Percentiles rank a stretch among this genome's conserved stretches.
These are phyloP conservation scores for Erythrocercus mccallii DNA, from an alignment of 2,113 vertebrate species.

Conservation along the genomic window DNA sequence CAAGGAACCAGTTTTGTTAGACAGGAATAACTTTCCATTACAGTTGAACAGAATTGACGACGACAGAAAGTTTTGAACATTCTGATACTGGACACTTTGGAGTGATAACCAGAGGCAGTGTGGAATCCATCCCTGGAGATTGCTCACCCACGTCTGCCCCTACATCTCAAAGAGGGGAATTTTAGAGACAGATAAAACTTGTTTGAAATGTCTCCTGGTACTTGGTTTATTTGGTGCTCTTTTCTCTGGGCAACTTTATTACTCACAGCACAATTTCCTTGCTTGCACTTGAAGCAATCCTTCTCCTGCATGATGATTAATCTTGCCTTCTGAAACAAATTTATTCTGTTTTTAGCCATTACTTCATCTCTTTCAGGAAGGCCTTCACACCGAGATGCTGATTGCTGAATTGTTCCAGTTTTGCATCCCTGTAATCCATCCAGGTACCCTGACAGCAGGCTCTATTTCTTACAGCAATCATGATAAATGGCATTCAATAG, in stretches of 20 bases:
- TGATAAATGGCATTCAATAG: slow-evolving; percentile 9
- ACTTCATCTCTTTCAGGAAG: not conserved
- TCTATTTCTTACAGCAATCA: not conserved
- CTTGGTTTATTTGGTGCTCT: not conserved
- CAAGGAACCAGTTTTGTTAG: not conserved
- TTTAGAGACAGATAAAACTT: not conserved
- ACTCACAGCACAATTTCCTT: not conserved
- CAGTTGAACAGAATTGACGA: not conserved
- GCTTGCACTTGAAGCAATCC: not conserved
- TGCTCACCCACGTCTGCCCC: not conserved
- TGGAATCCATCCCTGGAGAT: not conserved
- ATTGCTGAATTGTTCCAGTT: not conserved
- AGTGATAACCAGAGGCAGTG: not conserved
- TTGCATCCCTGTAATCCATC: not conserved
- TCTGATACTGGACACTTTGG: not conserved
- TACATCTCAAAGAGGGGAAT: not conserved
- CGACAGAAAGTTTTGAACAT: not conserved
- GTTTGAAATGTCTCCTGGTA: not conserved
- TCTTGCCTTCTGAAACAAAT: not conserved
- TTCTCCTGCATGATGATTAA: not conserved
- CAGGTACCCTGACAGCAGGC: not conserved
- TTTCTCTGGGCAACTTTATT: not conserved
- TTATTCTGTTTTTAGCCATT: not conserved
- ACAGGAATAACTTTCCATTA: not conserved
- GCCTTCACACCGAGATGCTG: not conserved